These are phyloP conservation scores for Cosmia trapezina DNA, from an alignment of 2,888 invertebrate genomes.

Conservation along the genomic window DNA sequence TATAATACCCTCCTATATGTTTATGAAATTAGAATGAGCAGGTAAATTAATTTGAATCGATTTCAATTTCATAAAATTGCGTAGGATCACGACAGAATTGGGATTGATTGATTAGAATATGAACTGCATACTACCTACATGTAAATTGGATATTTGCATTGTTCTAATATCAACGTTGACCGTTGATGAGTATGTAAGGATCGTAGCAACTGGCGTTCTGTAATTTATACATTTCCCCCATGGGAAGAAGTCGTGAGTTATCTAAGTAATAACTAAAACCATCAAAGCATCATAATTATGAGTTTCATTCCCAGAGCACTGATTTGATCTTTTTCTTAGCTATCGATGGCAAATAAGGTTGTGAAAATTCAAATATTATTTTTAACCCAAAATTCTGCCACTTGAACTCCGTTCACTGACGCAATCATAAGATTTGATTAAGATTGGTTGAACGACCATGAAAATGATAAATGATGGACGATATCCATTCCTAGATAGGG, in stretches of 20 bases:
- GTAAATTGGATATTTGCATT: neutral
- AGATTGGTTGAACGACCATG: neutral
- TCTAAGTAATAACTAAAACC: neutral
- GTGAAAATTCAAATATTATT: too few relatives aligned
- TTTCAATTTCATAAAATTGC: neutral
- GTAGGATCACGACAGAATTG: neutral
- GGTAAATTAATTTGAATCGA: neutral
- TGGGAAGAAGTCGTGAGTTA: too few relatives aligned
- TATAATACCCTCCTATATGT: neutral
- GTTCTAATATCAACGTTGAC: neutral
- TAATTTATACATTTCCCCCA: too few relatives aligned
- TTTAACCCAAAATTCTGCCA: too few relatives aligned
- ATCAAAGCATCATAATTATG: neutral
- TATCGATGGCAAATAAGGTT: too few relatives aligned
- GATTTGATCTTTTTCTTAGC: neutral
- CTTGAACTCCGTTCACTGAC: too few relatives aligned
- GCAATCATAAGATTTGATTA: too few relatives aligned
- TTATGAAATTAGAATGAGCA: neutral
- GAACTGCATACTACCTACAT: neutral
- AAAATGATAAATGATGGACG: slow-evolving; percentile 11
- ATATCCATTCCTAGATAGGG: neutral
- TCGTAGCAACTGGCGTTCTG: too few relatives aligned
- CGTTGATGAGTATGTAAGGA: too few relatives aligned
- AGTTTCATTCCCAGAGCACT: slow-evolving; percentile 3
- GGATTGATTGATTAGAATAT: slow-evolving; percentile 7